These are phyloP conservation scores for Todiramphus chloris DNA, from an alignment of 2,113 vertebrate species.

Conservation along the genomic window DNA sequence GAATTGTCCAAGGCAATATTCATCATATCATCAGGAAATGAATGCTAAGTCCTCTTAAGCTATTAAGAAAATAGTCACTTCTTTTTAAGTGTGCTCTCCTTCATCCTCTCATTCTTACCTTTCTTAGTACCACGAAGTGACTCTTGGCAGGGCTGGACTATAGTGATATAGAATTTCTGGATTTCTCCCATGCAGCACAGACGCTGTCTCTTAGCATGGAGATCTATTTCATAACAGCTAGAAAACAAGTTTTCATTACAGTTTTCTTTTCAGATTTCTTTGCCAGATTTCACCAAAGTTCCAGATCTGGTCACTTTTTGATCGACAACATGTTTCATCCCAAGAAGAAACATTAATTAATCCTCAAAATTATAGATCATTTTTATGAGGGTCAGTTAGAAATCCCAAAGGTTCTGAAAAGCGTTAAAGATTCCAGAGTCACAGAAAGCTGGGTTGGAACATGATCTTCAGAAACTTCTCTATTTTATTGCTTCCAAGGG, in stretches of 20 bases:
- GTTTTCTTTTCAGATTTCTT: background rate
- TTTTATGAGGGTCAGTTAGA: background rate
- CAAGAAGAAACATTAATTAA: background rate
- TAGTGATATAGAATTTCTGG: background rate
- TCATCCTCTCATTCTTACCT: background rate
- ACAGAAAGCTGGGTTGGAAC: background rate
- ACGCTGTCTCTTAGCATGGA: background rate
- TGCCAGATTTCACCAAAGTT: background rate
- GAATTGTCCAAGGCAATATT: background rate
- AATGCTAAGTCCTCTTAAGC: background rate
- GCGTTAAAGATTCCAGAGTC: background rate
- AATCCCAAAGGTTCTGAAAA: background rate
- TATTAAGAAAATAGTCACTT: background rate
- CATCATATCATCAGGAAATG: background rate
- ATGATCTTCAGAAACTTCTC: background rate
- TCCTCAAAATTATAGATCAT: background rate
- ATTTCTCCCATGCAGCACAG: background rate
- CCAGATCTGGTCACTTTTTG: background rate
- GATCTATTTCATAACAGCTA: background rate
- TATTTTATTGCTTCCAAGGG: slow-evolving; percentile 32
- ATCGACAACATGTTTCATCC: background rate
- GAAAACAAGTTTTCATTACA: background rate
- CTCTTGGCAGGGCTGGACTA: background rate
- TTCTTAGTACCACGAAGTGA: background rate
- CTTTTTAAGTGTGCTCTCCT: background rate